A percentile compares a stretch with the other conserved stretches of the same genome.
Evolutionary conservation across 1,140 invertebrate genomes (phyloP).

Genomic region (Ridgeia piscesae): DNA sequence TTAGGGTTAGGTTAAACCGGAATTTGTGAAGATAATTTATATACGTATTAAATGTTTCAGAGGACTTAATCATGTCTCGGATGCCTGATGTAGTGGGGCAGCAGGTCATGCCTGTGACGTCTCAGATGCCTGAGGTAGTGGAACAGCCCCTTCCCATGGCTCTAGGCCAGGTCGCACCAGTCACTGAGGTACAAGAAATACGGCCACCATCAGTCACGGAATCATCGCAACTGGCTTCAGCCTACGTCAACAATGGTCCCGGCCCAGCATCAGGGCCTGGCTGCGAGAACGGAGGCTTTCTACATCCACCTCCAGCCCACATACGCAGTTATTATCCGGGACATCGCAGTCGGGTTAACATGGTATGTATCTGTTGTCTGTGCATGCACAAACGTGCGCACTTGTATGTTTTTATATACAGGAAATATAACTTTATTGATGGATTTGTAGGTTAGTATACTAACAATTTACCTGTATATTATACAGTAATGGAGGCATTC

Average conservation of each 20-base stretch:
- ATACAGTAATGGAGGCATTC: too few relatives aligned
- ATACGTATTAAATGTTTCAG: too few relatives aligned
- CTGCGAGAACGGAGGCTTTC: conserved; percentile 59
- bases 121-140: not conserved
- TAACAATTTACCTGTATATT: too few relatives aligned
- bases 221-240: not conserved
- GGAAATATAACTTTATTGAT: too few relatives aligned
- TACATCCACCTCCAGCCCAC: conserved; percentile 65
- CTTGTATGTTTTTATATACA: not conserved
- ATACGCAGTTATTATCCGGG: conserved; percentile 57
- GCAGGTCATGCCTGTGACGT: not conserved
- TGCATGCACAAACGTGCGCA: conserved; percentile 60
- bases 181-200: not conserved
- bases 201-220: not conserved
- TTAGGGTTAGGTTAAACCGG: too few relatives aligned
- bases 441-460: too few relatives aligned
- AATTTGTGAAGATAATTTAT: too few relatives aligned
- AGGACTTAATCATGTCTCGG: too few relatives aligned
- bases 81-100: too few relatives aligned
- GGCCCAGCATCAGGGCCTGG: not conserved
- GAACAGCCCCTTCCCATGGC: not conserved
- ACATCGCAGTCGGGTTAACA: not conserved
- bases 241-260: not conserved
- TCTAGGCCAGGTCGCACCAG: not conserved
- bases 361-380: conserved; percentile 70